A percentile compares a stretch with the other conserved stretches of the same genome.
These are phyloP conservation scores for Podarcis lilfordi DNA, from an alignment of 2,797 vertebrate species.

Conservation along the genomic window DNA sequence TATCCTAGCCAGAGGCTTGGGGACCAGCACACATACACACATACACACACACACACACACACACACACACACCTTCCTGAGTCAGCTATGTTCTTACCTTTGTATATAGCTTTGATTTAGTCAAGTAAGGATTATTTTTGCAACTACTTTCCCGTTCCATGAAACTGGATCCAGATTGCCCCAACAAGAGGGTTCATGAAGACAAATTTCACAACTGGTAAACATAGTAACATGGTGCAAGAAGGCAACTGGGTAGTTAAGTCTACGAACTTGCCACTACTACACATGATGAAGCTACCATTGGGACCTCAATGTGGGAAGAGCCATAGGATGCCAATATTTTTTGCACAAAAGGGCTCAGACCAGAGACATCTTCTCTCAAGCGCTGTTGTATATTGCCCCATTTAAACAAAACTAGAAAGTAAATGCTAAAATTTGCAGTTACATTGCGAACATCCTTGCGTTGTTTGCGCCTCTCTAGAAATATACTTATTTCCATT, in stretches of 20 bases:
- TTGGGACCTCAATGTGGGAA: neutral
- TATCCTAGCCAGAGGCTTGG: neutral
- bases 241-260: neutral
- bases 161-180: neutral
- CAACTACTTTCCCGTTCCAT: neutral
- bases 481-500: neutral
- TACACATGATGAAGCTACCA: neutral
- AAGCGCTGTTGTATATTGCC: neutral
- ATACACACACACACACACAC: neutral
- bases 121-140: neutral
- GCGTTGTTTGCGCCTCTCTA: neutral
- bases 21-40: neutral
- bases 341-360: neutral
- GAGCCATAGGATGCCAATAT: neutral
- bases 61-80: neutral
- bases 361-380: neutral
- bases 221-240: neutral
- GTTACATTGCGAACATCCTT: neutral
- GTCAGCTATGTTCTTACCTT: neutral
- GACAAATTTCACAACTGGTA: neutral
- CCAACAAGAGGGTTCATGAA: neutral
- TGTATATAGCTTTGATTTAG: neutral
- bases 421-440: neutral
- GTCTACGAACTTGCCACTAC: neutral
- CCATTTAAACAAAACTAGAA: neutral